These are phyloP conservation scores for Polia nebulosa DNA, from an alignment of 2,888 invertebrate species.

Conservation along the genomic window DNA sequence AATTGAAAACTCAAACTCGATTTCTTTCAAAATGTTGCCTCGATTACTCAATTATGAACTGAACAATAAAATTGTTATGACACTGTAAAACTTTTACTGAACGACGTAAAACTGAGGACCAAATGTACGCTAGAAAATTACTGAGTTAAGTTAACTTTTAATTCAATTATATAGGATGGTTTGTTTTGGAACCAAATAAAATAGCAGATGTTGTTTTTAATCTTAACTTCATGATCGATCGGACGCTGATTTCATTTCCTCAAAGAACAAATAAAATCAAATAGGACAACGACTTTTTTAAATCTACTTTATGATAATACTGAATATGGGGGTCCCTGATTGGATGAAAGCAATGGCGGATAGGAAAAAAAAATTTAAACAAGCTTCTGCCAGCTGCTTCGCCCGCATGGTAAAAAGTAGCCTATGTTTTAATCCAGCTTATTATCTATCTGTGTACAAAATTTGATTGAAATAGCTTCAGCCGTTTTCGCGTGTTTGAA, in stretches of 20 bases:
- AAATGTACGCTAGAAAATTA: slow-evolving; percentile 28
- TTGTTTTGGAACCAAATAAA: slow-evolving; percentile 9
- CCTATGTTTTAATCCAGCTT: too few relatives aligned
- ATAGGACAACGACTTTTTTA: neutral
- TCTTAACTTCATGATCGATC: neutral
- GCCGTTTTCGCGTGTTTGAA: too few relatives aligned
- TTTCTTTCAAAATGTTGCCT: slow-evolving; percentile 24
- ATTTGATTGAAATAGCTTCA: too few relatives aligned
- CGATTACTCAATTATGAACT: slow-evolving; percentile 47
- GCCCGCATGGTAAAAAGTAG: too few relatives aligned
- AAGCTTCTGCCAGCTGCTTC: too few relatives aligned
- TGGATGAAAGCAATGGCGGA: too few relatives aligned
- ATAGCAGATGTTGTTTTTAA: slow-evolving; percentile 4
- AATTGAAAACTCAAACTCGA: slow-evolving; percentile 13
- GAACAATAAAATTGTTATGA: slow-evolving; percentile 56
- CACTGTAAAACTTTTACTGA: slow-evolving; percentile 54
- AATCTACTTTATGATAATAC: too few relatives aligned
- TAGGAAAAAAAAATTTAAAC: too few relatives aligned
- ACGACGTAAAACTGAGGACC: slow-evolving; percentile 32
- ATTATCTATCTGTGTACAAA: too few relatives aligned
- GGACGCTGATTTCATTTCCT: neutral
- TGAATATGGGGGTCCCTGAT: too few relatives aligned
- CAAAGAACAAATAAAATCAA: neutral
- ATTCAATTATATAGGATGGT: slow-evolving; percentile 28
- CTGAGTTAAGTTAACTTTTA: slow-evolving; percentile 41